Evolutionary conservation across 2,797 vertebrate species (phyloP).

Genomic region (Odontamblyopus rebecca): DNA sequence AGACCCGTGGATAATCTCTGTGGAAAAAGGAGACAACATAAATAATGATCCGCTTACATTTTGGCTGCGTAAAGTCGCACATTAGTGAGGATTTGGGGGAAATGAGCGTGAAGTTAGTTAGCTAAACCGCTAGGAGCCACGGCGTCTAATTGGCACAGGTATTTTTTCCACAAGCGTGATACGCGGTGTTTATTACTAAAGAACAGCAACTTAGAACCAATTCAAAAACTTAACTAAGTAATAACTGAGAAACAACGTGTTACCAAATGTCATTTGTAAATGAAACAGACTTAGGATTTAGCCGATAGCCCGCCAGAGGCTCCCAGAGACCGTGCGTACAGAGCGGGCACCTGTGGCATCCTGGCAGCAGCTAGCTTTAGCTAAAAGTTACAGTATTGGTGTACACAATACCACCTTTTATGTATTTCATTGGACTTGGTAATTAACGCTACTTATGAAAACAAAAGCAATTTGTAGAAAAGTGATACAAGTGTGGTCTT

Average conservation of each 20-base stretch:
- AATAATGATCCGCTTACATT: not conserved
- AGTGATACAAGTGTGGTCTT: not conserved
- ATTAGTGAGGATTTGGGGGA: not conserved
- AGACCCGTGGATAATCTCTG: not conserved
- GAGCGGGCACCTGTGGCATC: not conserved
- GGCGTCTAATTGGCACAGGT: not conserved
- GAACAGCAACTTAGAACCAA: not conserved
- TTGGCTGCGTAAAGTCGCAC: not conserved
- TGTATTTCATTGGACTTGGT: no score
- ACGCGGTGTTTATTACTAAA: not conserved
- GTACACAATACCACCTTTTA: not conserved
- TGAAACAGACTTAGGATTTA: not conserved
- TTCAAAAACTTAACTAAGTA: not conserved
- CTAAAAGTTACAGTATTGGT: not conserved
- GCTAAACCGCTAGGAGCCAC: not conserved
- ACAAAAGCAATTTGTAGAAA: not conserved
- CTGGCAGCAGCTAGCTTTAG: not conserved
- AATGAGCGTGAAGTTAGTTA: not conserved
- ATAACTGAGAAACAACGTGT: not conserved
- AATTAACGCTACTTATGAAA: not conserved
- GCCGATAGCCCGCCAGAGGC: not conserved
- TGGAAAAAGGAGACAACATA: not conserved
- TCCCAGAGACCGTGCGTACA: not conserved
- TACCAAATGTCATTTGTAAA: not conserved
- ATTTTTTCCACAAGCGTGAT: not conserved